Evolutionary conservation across 1,140 invertebrate species (phyloP).

Genomic region (Coelopa frigida): DNA sequence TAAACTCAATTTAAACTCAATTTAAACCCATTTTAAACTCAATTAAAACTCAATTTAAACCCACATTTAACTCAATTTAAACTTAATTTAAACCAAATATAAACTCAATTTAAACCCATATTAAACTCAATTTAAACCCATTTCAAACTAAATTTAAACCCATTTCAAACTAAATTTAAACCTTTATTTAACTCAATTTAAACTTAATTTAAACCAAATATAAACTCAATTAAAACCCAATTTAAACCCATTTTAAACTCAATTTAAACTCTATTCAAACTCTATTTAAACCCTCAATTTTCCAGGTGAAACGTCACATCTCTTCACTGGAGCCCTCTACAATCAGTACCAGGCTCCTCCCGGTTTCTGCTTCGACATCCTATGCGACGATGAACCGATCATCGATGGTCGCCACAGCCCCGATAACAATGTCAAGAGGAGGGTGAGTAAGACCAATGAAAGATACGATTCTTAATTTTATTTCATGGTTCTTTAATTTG

Average conservation of each 20-base stretch:
- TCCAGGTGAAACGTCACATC: conserved; percentile 43
- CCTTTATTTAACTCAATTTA: too few species aligned
- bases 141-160: too few species aligned
- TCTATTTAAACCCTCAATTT: neutral
- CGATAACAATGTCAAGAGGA: conserved; percentile 63
- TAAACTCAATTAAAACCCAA: too few species aligned
- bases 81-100: too few species aligned
- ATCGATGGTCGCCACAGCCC: conserved; percentile 63
- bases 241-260: neutral
- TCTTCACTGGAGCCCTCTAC: conserved; percentile 67
- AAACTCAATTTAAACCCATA: too few species aligned
- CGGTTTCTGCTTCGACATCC: conserved; percentile 84
- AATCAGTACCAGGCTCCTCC: conserved; percentile 75
- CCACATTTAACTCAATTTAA: neutral
- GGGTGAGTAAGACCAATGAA: conserved; percentile 47
- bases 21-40: neutral
- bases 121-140: too few species aligned
- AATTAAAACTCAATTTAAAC: neutral
- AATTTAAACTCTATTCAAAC: neutral
- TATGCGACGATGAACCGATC: conserved; percentile 75
- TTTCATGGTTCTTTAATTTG: conserved; percentile 11
- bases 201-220: too few species aligned
- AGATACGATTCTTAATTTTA: neutral
- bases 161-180: too few species aligned
- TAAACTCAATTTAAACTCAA: too few species aligned